These are phyloP conservation scores for Morus bassanus DNA, from an alignment of 2,797 vertebrate genomes.

Conservation along the genomic window DNA sequence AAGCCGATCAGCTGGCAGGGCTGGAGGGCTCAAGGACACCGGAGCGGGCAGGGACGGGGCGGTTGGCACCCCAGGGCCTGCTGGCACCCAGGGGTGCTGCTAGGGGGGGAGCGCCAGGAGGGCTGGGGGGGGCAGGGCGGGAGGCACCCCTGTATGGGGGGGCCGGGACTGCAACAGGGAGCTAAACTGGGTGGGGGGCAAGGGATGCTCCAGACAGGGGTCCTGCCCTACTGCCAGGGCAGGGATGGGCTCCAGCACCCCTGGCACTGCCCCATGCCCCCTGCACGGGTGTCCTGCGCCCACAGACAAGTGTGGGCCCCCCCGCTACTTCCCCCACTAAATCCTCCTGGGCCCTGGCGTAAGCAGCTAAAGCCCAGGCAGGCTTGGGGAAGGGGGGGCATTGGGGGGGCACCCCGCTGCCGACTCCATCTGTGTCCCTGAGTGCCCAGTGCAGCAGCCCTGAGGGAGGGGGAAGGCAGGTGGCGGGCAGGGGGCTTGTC, in stretches of 20 bases:
- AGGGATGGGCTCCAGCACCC: neutral
- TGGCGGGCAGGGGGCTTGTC: neutral
- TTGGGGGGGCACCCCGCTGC: neutral
- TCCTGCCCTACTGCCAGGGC: neutral
- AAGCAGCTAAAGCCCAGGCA: conserved; percentile 57
- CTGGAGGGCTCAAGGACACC: conserved; percentile 39
- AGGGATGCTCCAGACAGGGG: neutral
- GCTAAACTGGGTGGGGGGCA: neutral
- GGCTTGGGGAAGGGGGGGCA: neutral
- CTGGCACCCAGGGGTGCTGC: neutral
- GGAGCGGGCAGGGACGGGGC: neutral
- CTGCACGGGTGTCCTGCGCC: neutral
- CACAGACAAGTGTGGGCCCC: neutral
- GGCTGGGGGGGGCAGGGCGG: neutral
- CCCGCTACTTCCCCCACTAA: neutral
- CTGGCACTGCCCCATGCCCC: neutral
- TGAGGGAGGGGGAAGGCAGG: neutral
- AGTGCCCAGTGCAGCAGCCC: neutral
- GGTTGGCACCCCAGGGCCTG: neutral
- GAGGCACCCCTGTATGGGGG: neutral
- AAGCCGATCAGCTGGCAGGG: conserved; percentile 48
- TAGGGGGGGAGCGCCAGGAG: neutral
- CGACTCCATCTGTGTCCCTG: neutral
- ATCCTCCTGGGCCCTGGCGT: conserved; percentile 41
- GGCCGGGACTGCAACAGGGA: neutral